These are phyloP conservation scores for Phrynocephalus versicolor DNA, from an alignment of 2,113 vertebrate genomes.

Conservation along the genomic window DNA sequence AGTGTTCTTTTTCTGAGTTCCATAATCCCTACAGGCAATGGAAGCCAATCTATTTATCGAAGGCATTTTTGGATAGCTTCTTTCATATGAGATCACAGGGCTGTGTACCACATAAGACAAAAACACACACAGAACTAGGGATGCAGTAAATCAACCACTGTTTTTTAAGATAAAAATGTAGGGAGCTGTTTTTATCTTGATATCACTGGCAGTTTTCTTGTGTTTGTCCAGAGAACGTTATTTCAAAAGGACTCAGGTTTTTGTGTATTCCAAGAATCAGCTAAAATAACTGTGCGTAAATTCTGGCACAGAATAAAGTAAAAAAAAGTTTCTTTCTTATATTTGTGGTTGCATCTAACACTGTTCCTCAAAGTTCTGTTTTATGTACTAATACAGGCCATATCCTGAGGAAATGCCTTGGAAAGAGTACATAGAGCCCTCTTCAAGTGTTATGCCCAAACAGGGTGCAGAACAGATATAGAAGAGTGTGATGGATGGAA, in stretches of 20 bases:
- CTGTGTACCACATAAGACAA: not conserved
- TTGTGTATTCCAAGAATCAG: not conserved
- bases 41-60: not conserved
- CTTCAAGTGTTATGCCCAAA: no score
- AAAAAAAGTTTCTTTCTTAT: not conserved
- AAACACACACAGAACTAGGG: not conserved
- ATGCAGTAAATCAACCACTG: not conserved
- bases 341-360: not conserved
- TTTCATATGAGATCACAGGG: not conserved
- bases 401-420: not conserved
- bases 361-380: not conserved
- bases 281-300: not conserved
- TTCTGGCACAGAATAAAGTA: not conserved
- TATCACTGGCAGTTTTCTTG: conserved; percentile 5
- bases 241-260: conserved; percentile 4
- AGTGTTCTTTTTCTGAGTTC: not conserved
- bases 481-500: no score
- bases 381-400: not conserved
- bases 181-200: conserved; percentile 3
- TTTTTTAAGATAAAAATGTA: not conserved
- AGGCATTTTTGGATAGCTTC: not conserved
- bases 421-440: not conserved
- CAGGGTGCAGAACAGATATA: no score
- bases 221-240: not conserved
- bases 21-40: not conserved